Base-by-base conservation (phyloP, 2,113 vertebrate species). In the Plestiodon gilberti region DNA sequence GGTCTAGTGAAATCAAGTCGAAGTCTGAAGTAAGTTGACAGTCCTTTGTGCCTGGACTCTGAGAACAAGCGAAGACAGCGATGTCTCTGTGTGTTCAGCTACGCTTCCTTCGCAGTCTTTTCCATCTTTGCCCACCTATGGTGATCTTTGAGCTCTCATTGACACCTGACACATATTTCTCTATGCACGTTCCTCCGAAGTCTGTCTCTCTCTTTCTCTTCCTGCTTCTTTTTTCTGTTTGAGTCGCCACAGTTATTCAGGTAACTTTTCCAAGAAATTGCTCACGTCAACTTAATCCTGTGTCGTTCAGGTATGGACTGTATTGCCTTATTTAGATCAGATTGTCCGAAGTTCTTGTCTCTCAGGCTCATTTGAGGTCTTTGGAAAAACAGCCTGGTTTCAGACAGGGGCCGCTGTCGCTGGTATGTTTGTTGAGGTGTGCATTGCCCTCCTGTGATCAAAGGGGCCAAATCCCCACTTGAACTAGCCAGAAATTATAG, bases 261-360 rank as follows among this genome's bases (percentile, higher is more conserved):
- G 78, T 52, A 92, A 88, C 82, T 69, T 88, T 94, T 90, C 81
- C 64, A 89, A 89, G 91, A 84, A 93, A 79, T 2, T 0, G 15
- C 77, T 77, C 80, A n/a, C 64, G n/a, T 84, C 83, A 82, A 61
- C 81, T 74, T 93, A 92, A 94, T 93, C 91, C 77, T 67, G 18
- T 48, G 0, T 64, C 40, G 83, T 8, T 87, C 83, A 67, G 81
- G 86, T 43, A 17, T 88, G 84, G 81, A 74, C 43, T 76, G 20
- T 77, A 82, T 77, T 88, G 86, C 76, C 6, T 3, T 85, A 10
- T 89, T 90, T 90, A 28, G 80, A 87, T 85, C 91, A 88, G 48
- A 64, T 11, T 88, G 92, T 87, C 80, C 52, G 81, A 55, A 52
- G n/a, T 78, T 83, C 0, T 0, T 78, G 79, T 84, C 81, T 86